These are phyloP conservation scores for Dreissena rostriformis DNA, from an alignment of 1,140 invertebrate species.

Conservation along the genomic window DNA sequence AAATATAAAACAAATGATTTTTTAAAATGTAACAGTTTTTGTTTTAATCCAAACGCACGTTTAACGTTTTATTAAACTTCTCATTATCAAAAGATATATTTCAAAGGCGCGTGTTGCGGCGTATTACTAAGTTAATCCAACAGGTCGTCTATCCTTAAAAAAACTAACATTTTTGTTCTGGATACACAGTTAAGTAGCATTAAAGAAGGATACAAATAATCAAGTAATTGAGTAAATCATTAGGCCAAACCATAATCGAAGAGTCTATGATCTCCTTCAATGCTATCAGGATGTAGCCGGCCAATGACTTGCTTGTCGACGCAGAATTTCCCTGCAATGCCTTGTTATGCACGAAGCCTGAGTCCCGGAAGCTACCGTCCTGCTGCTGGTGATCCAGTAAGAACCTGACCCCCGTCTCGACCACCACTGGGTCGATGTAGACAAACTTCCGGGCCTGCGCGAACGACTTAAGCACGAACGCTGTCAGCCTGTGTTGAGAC, in stretches of 20 bases:
- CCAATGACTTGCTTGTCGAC: slow-evolving; percentile 6
- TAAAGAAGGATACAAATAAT: neutral
- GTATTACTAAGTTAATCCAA: no score
- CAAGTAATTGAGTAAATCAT: neutral
- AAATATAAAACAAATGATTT: neutral
- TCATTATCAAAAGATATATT: neutral
- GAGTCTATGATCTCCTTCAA: slow-evolving; percentile 24
- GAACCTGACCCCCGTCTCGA: slow-evolving; percentile 89
- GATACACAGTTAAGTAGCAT: neutral
- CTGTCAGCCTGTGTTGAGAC: slow-evolving; percentile 85
- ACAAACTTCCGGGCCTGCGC: slow-evolving; percentile 87
- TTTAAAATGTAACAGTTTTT: neutral
- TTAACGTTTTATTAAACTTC: neutral
- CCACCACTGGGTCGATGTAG: slow-evolving; percentile 87
- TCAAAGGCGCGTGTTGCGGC: no score
- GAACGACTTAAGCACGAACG: slow-evolving; percentile 93
- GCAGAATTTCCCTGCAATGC: slow-evolving; percentile 58
- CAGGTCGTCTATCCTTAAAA: no score
- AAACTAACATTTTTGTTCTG: no score
- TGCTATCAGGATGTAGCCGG: slow-evolving; percentile 20
- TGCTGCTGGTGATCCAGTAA: slow-evolving; percentile 87
- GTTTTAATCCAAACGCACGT: neutral
- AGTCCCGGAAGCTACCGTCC: slow-evolving; percentile 90
- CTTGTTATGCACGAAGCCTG: slow-evolving; percentile 66
- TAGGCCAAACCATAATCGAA: slow-evolving; percentile 9